Percentiles rank a stretch among this genome's conserved stretches.
These are phyloP conservation scores for Nysson spinosus DNA, from an alignment of 2,888 invertebrate genomes.

Conservation along the genomic window DNA sequence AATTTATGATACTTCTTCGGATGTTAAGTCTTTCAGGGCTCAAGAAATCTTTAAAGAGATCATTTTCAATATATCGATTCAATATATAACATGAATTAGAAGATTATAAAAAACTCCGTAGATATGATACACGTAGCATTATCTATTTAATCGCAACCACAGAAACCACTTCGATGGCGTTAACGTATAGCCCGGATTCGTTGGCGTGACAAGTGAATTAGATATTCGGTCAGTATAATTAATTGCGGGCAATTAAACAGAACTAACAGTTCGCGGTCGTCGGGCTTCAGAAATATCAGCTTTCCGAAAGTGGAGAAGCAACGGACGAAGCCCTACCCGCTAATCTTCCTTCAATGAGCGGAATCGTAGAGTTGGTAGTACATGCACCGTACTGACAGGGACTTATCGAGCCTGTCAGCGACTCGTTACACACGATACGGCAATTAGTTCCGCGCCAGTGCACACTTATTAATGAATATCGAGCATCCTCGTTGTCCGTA, in stretches of 20 bases:
- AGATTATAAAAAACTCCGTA: no score
- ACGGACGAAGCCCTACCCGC: conserved; percentile 36
- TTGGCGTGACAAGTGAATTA: no score
- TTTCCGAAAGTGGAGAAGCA: conserved; percentile 12
- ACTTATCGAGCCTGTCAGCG: conserved; percentile 53
- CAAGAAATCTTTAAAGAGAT: no score
- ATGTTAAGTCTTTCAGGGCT: no score
- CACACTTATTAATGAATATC: conserved; percentile 50
- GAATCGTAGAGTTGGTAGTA: conserved; percentile 5
- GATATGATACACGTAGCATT: no score
- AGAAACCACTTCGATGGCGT: no score
- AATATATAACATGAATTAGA: no score
- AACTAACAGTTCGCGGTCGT: conserved; percentile 49
- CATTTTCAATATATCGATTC: no score
- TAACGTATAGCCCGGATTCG: no score
- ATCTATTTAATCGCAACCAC: no score
- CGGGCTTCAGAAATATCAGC: conserved; percentile 53
- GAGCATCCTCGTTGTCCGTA: not conserved
- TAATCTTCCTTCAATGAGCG: conserved; percentile 37
- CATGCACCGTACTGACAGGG: conserved; percentile 35
- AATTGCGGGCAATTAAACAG: conserved; percentile 54
- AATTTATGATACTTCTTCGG: no score
- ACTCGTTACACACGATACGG: conserved; percentile 38
- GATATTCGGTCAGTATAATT: conserved; percentile 43
- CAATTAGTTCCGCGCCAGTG: conserved; percentile 44